phyloP scores from a whole-genome alignment of 1,140 invertebrate species.

The Notospermus geniculatus region DNA sequence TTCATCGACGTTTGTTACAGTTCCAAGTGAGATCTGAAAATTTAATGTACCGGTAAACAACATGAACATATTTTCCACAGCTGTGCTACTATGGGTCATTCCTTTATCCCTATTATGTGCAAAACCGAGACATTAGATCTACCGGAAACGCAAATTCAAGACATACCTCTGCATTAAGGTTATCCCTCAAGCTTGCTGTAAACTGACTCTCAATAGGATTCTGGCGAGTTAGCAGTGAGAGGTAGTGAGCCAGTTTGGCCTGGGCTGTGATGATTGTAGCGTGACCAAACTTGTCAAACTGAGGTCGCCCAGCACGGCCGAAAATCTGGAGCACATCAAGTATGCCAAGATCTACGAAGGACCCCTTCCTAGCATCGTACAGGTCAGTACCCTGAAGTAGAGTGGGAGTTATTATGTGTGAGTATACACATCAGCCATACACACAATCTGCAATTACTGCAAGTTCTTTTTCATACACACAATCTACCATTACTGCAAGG shows the following conservation, averaged over 20 bases:
- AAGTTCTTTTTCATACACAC: no score
- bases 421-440: no score
- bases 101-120: not conserved
- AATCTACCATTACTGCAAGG: not conserved
- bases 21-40: slow-evolving; percentile 80
- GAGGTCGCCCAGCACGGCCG: slow-evolving; percentile 91
- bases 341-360: slow-evolving; percentile 93
- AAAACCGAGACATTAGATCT: slow-evolving; percentile 2
- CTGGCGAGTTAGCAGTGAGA: slow-evolving; percentile 92
- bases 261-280: slow-evolving; percentile 95
- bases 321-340: slow-evolving; percentile 99
- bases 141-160: slow-evolving; percentile 12
- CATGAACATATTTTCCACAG: not conserved
- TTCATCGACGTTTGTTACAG: slow-evolving; percentile 91
- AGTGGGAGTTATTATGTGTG: no score
- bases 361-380: slow-evolving; percentile 93
- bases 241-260: slow-evolving; percentile 89
- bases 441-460: no score
- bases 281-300: slow-evolving; percentile 73
- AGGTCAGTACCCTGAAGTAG: slow-evolving; percentile 86
- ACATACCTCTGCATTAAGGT: slow-evolving; percentile 93
- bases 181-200: slow-evolving; percentile 85
- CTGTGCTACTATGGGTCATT: not conserved
- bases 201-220: slow-evolving; percentile 98
- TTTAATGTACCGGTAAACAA: slow-evolving; percentile 11